These are phyloP conservation scores for Lutraria rhynchaena DNA, from an alignment of 1,140 invertebrate genomes.

Conservation along the genomic window DNA sequence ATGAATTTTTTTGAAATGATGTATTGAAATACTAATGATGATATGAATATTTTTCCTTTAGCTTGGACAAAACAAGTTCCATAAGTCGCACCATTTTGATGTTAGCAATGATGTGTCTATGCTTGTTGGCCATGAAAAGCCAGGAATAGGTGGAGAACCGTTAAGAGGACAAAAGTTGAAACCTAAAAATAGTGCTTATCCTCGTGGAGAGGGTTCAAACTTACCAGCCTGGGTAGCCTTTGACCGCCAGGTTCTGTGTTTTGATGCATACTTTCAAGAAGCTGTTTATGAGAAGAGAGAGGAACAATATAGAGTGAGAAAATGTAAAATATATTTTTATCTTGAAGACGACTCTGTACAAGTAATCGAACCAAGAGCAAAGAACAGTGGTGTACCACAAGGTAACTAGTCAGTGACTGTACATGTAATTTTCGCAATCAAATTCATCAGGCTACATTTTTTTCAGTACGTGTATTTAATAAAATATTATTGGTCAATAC, in stretches of 20 bases:
- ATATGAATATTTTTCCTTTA: too few species aligned
- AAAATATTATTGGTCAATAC: too few species aligned
- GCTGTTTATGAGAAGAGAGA: conserved; percentile 80
- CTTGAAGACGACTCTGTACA: conserved; percentile 83
- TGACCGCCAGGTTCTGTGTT: conserved; percentile 88
- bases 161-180: conserved; percentile 78
- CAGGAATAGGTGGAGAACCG: conserved; percentile 82
- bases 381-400: conserved; percentile 82
- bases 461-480: too few species aligned
- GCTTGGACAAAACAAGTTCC: conserved; percentile 82
- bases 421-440: too few species aligned
- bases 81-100: conserved; percentile 82
- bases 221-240: conserved; percentile 92
- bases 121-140: conserved; percentile 79
- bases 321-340: conserved; percentile 82
- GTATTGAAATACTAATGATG: too few species aligned
- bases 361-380: conserved; percentile 81
- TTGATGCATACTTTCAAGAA: conserved; percentile 82
- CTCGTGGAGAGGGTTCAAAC: conserved; percentile 85
- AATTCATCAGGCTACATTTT: too few species aligned
- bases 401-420: too few species aligned
- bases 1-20: too few species aligned
- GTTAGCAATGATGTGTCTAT: conserved; percentile 78
- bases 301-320: conserved; percentile 81
- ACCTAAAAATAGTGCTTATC: conserved; percentile 76